A percentile compares a stretch with the other conserved stretches of the same genome.
These are phyloP conservation scores for Trachemys scripta DNA, from an alignment of 2,113 vertebrate genomes.

Conservation along the genomic window DNA sequence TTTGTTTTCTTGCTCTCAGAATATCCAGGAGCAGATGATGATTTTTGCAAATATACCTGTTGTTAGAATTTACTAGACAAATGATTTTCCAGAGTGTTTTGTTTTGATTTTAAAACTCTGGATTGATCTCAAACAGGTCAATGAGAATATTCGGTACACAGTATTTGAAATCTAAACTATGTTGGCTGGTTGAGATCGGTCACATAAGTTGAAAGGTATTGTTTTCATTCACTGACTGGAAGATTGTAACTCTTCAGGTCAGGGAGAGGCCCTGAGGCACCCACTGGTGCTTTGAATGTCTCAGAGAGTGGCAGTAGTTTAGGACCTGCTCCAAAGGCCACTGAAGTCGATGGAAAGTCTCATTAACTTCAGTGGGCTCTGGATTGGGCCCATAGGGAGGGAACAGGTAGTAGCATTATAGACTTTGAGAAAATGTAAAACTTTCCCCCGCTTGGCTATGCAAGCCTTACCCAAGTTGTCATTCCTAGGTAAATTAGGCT, in stretches of 20 bases:
- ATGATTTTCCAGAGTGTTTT: neutral
- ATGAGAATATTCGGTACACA: neutral
- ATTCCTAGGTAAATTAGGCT: neutral
- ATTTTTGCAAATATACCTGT: neutral
- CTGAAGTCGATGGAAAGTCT: neutral
- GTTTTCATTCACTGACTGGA: neutral
- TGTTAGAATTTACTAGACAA: neutral
- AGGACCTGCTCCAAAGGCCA: neutral
- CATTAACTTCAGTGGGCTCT: neutral
- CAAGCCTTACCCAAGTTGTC: neutral
- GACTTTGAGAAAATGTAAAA: neutral
- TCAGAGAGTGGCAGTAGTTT: neutral
- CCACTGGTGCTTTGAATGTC: neutral
- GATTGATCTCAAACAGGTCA: neutral
- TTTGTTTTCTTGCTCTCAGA: neutral
- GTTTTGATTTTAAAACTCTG: neutral
- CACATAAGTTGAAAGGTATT: neutral
- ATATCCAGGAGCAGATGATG: neutral
- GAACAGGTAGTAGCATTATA: neutral
- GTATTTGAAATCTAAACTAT: neutral
- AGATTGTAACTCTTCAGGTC: neutral
- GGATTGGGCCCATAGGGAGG: neutral
- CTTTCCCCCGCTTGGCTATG: neutral
- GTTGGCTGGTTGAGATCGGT: neutral
- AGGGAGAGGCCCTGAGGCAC: neutral